A percentile compares a stretch with the other conserved stretches of the same genome.
Conservation (phyloP, 1,140 invertebrate species). For the Trichonephila clavipes region DNA sequence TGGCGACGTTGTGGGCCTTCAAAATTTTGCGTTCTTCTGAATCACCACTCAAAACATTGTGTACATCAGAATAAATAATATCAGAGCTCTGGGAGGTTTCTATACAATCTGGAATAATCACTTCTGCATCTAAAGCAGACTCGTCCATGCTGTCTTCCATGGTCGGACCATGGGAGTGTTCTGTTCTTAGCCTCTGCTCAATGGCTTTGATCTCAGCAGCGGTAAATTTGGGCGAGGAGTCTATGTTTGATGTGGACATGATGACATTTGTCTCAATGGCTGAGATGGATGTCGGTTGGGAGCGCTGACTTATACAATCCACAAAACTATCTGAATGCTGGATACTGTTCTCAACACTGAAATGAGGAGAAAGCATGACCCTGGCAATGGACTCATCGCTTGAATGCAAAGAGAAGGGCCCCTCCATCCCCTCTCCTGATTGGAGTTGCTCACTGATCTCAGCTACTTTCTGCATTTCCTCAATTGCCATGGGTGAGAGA, state of each 20-base stretch:
- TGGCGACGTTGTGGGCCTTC: conserved; percentile 59
- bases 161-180: conserved; percentile 6
- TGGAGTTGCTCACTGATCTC: conserved; percentile 69
- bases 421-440: conserved; percentile 19
- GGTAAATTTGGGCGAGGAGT: conserved; percentile 58
- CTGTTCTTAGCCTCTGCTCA: conserved; percentile 46
- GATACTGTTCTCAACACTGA: conserved; percentile 33
- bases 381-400: conserved; percentile 60
- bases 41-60: conserved; percentile 39
- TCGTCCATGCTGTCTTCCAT: conserved; percentile 47
- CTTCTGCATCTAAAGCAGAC: conserved; percentile 51
- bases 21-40: conserved; percentile 62
- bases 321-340: conserved; percentile 59
- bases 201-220: conserved; percentile 69
- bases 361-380: conserved; percentile 53
- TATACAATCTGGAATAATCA: conserved; percentile 73
- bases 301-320: conserved; percentile 60
- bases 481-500: conserved; percentile 53
- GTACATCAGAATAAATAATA: conserved; percentile 71
- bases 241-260: conserved; percentile 72
- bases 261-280: conserved; percentile 74
- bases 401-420: conserved; percentile 53
- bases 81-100: conserved; percentile 61
- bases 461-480: conserved; percentile 73
- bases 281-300: conserved; percentile 56